Conservation (phyloP, 1,140 invertebrate genomes). For the Popillia japonica region DNA sequence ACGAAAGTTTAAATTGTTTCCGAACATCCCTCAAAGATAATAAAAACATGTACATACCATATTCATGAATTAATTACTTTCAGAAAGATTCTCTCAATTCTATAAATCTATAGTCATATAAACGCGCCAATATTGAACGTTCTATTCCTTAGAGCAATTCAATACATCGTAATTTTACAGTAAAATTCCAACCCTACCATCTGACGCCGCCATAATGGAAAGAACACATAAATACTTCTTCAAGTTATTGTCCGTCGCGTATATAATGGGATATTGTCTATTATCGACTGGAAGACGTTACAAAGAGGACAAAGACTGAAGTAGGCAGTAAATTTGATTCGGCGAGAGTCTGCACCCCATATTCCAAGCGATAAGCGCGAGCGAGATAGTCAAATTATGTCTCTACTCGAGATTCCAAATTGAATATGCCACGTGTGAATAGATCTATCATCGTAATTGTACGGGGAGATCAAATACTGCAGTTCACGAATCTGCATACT, state of each 20-base stretch:
- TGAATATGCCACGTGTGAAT: conserved; percentile 25
- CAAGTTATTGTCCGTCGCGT: conserved; percentile 30
- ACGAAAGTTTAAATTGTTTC: conserved; percentile 26
- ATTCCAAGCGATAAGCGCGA: not conserved
- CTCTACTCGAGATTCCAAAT: not conserved
- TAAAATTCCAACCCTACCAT: no score
- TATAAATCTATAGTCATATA: no score
- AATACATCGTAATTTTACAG: no score
- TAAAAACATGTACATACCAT: no score
- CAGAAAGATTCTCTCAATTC: no score
- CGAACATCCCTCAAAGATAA: not conserved
- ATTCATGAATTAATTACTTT: no score
- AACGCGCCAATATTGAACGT: no score
- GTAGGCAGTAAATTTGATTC: conserved; percentile 17
- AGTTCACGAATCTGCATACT: not conserved
- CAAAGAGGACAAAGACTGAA: conserved; percentile 14
- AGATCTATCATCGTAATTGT: conserved; percentile 19
- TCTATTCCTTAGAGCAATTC: no score
- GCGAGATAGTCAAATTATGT: not conserved
- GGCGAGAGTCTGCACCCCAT: not conserved
- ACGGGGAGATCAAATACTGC: not conserved
- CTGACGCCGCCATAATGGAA: conserved; percentile 19
- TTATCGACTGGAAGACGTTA: conserved; percentile 31
- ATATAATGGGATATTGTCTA: conserved; percentile 18
- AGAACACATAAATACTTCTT: conserved; percentile 28